These are phyloP conservation scores for Tenthredo notha DNA, from an alignment of 2,888 invertebrate genomes.

Conservation along the genomic window DNA sequence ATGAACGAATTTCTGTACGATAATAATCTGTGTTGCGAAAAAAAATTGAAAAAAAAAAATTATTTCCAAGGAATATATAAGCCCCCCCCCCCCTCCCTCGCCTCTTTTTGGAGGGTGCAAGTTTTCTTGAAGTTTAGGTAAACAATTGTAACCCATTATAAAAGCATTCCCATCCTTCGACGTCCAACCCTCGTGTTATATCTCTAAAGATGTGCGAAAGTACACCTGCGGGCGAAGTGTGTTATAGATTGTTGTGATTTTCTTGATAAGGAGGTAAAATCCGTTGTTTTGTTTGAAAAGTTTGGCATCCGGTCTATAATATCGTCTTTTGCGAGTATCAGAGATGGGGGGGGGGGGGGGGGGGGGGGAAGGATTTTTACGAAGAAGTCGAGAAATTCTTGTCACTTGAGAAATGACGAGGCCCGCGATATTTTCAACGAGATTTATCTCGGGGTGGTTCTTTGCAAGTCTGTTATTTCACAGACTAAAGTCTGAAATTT, in stretches of 20 bases:
- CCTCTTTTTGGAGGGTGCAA: no score
- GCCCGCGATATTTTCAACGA: neutral
- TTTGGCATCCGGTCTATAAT: neutral
- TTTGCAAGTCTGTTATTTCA: neutral
- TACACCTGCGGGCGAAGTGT: neutral
- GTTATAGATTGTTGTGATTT: conserved; percentile 11
- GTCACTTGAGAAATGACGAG: conserved; percentile 9
- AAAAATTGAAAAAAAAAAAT: no score
- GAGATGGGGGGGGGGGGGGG: no score
- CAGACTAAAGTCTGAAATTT: neutral
- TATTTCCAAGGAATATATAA: no score
- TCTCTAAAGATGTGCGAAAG: neutral
- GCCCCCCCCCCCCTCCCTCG: no score
- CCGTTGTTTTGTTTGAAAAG: neutral
- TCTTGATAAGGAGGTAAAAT: neutral
- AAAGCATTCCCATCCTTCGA: neutral
- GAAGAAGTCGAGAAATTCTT: neutral
- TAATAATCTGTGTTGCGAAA: no score
- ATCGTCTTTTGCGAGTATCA: neutral
- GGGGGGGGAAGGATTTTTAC: neutral
- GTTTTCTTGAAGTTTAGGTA: neutral
- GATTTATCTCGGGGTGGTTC: conserved; percentile 10
- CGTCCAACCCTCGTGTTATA: neutral
- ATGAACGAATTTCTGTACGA: no score
- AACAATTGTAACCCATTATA: neutral